phyloP scores from a whole-genome alignment of 2,113 vertebrate species.

The Lasiurus cinereus region DNA sequence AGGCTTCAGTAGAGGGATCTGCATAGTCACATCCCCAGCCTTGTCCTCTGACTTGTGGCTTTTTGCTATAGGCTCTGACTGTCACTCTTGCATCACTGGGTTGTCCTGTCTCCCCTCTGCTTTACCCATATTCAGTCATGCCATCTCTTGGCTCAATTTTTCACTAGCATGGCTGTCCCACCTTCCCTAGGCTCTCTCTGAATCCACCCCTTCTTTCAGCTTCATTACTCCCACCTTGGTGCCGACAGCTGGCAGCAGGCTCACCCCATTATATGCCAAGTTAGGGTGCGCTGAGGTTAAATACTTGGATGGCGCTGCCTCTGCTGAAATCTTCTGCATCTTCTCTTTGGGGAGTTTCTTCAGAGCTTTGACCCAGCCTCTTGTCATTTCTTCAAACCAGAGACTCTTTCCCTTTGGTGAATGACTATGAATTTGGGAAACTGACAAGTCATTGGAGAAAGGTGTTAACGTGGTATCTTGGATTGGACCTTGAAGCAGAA shows the following conservation, averaged over 20 bases:
- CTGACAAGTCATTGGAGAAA: neutral
- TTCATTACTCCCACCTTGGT: neutral
- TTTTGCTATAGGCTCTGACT: neutral
- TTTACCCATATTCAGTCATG: neutral
- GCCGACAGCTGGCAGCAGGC: neutral
- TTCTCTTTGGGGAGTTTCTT: slow-evolving; percentile 40
- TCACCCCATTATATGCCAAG: slow-evolving; percentile 34
- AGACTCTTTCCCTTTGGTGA: neutral
- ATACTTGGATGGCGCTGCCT: neutral
- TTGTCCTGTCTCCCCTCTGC: neutral
- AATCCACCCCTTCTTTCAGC: slow-evolving; percentile 32
- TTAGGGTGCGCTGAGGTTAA: neutral
- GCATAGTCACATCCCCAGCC: neutral
- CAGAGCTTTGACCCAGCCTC: neutral
- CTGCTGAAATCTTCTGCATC: slow-evolving; percentile 10
- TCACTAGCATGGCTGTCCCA: neutral
- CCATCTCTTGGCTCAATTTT: neutral
- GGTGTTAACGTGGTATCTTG: neutral
- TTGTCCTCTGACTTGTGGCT: neutral
- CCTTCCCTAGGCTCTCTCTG: neutral
- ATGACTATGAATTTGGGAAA: neutral
- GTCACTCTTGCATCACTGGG: rapidly evolving
- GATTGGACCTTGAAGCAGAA: neutral
- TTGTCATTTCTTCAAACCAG: neutral
- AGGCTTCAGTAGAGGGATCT: neutral